Conservation (phyloP, 2,888 invertebrate genomes). For the Meandrusa payeni region DNA sequence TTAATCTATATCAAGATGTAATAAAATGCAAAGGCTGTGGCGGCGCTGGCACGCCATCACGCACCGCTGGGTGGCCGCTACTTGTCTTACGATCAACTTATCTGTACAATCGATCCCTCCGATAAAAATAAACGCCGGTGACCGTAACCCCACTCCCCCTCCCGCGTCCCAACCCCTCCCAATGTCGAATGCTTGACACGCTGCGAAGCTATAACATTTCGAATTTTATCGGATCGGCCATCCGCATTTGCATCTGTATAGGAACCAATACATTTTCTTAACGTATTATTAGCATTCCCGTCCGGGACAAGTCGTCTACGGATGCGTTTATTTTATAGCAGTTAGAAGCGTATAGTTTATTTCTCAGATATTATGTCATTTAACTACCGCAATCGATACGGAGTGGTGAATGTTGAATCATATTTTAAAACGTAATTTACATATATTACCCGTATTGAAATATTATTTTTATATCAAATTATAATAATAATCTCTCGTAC, state of each 20-base stretch:
- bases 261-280: slow-evolving; percentile 65
- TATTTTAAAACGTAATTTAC: slow-evolving; percentile 11
- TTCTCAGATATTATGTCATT: slow-evolving; percentile 20
- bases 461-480: too few relatives aligned
- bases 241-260: slow-evolving; percentile 72
- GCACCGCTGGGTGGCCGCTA: slow-evolving; percentile 72
- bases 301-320: slow-evolving; percentile 29
- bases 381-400: slow-evolving; percentile 16
- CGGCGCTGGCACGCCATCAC: slow-evolving; percentile 37
- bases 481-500: too few relatives aligned
- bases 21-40: slow-evolving; percentile 68
- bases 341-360: slow-evolving; percentile 18
- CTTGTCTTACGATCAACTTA: slow-evolving; percentile 79
- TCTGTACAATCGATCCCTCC: slow-evolving; percentile 76
- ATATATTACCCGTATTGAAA: not conserved
- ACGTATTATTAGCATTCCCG: slow-evolving; percentile 67
- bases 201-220: slow-evolving; percentile 68
- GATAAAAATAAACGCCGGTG: slow-evolving; percentile 72
- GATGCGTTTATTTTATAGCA: slow-evolving; percentile 27
- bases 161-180: too few relatives aligned
- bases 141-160: too few relatives aligned
- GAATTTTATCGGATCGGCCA: slow-evolving; percentile 68
- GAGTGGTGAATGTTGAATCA: slow-evolving; percentile 1
- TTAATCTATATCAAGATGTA: slow-evolving; percentile 71
- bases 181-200: slow-evolving; percentile 68